Base-by-base conservation (phyloP, 2,113 vertebrate genomes). In the Sapajus apella region DNA sequence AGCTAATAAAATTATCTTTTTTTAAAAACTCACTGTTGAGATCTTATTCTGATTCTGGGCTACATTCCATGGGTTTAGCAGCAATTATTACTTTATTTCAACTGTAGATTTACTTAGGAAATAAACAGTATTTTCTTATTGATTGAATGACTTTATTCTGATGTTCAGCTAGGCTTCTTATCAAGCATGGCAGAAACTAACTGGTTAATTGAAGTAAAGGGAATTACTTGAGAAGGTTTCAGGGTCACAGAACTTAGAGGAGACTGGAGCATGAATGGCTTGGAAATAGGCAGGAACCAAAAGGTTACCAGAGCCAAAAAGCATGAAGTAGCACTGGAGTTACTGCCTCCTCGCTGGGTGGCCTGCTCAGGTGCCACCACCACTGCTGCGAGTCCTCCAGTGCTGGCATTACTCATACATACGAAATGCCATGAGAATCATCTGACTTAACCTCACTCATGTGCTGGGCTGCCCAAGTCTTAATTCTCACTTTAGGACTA, bases 121-220 rank as follows among this genome's bases (percentile, higher is more conserved):
- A 95, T 76, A 92, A 96, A 81, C 47, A 47, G 17, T 27, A 52
- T 95, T 93, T 92, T 94, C 64, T 81, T 79, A 43, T 68, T 70
- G 70, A 61, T 83, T 66, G 61, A 87, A 56, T 58, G 45, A 90
- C 52, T 96, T 90, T 95, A 87, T 90, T 58, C 61, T 84, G 35
- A 80, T 45, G 40, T 87, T 83, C 61, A 84, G 55, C 82, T 70
- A 87, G 70, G 45, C 61, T 96, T 81, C 87, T 85, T 91, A 88
- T 50, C 82, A 90, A 56, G 87, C 77, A 73, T 82, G 27, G 45
- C 80, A 93, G 90, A 93, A 90, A 84, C 40, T 20, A 52, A 61
- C 18, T 30, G 75, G 30, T 43, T 95, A 72, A 37, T 87, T 79
- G 81, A 90, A 84, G 76, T n/a, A 37, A 37, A 83, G 52, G 52